Evolutionary conservation across 2,888 invertebrate species (phyloP).

Genomic region (Lasioglossum calceatum): DNA sequence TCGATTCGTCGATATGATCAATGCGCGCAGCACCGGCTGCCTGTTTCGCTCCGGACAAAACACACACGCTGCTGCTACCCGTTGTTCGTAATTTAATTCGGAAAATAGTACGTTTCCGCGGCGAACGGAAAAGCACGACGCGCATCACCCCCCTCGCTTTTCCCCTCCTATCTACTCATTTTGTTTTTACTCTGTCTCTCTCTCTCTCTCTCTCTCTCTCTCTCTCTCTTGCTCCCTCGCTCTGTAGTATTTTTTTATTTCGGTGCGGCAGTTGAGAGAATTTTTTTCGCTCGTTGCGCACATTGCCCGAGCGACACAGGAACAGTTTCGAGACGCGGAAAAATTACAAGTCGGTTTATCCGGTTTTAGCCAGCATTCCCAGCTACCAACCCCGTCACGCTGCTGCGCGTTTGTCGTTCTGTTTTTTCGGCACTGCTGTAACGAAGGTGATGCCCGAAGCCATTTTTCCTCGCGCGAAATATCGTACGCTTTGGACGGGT

Average conservation of each 20-base stretch:
- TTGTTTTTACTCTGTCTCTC: too few relatives aligned
- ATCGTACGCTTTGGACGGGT: neutral
- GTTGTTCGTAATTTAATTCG: conserved; percentile 34
- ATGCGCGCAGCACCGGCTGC: conserved; percentile 14
- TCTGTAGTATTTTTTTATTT: neutral
- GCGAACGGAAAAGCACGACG: neutral
- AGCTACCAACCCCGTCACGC: neutral
- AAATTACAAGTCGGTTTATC: conserved; percentile 20
- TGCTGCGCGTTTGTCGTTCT: neutral
- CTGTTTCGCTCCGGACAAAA: conserved; percentile 17
- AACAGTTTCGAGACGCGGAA: conserved; percentile 24
- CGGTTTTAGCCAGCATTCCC: neutral
- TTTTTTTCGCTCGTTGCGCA: conserved; percentile 3
- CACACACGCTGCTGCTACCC: neutral
- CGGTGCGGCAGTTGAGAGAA: neutral
- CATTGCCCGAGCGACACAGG: conserved; percentile 15
- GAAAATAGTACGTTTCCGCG: conserved; percentile 14
- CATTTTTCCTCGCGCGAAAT: neutral
- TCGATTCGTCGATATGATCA: conserved; percentile 46
- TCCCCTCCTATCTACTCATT: neutral
- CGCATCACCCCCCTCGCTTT: neutral
- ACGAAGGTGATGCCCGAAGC: neutral
- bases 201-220: neutral
- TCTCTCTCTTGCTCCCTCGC: neutral
- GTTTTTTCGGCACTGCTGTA: neutral